Base-by-base conservation (phyloP, 2,797 vertebrate species). In the Enteromius fasciolatus region DNA sequence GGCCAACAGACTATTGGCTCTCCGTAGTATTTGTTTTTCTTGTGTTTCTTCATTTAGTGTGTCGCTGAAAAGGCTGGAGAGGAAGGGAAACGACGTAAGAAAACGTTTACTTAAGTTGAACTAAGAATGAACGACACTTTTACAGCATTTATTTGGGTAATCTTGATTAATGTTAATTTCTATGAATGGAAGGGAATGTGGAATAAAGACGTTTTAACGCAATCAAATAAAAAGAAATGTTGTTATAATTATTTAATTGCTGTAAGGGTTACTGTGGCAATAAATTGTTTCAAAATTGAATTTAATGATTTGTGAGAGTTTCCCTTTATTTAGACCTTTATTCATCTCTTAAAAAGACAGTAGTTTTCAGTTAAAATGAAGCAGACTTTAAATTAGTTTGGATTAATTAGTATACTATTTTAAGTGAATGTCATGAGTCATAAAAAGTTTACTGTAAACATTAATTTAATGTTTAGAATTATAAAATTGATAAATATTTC, bases 41-140 rank as follows among this genome's bases (percentile, higher is more conserved):
- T 92, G 89, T 92, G 90, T 93, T 90, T 89, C 89, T 85, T 85
- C 84, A 85, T 91, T 91, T 91, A 90, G 85, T 85, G 85, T 85
- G 59, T 81, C 80, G 69, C 67, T 86, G 82, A 89, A 90, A 83
- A 85, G 36, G 46, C 72, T 3, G 36, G n/a, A 18, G 52, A 59
- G 52, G 14, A 59, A 57, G 8, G 52, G 31, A 78, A 17, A 63
- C 52, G 73, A 81, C 31, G 59, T 7, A 57, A 52, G 70, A 76
- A 87, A 89, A 88, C 61, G 88, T 90, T 93, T 86, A 41, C 10
- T 41, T 11, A 41, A 11, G 41, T 41, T 41, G 2, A 41, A 41
- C 10, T 44, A 44, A 46, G 7, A 59, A 67, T 39, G 3, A 20
- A 20, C 64, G 11, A 25, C 41, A 25, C 2, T 18, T 75, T 54